Conservation (phyloP, 2,888 invertebrate species). For the Ormyrus pomaceus region DNA sequence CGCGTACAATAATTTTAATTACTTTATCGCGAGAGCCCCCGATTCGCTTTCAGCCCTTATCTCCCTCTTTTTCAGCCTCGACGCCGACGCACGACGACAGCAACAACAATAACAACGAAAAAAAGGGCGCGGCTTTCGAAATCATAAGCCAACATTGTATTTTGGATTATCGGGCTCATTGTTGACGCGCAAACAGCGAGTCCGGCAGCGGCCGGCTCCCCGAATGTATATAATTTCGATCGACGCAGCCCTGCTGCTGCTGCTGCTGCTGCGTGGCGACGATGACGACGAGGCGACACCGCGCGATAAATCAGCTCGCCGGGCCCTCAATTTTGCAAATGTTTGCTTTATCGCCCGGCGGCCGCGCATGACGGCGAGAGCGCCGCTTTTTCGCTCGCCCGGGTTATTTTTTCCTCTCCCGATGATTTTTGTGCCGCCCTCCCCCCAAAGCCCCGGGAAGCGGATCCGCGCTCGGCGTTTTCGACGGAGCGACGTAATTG, state of each 20-base stretch:
- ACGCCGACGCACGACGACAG: not conserved
- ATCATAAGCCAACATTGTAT: conserved; percentile 38
- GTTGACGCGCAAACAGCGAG: conserved; percentile 36
- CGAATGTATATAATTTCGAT: conserved; percentile 48
- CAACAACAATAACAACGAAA: not conserved
- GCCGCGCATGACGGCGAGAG: no score
- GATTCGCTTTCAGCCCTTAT: not conserved
- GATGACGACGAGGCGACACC: conserved; percentile 12
- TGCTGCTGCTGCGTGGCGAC: not conserved
- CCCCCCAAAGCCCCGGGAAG: no score
- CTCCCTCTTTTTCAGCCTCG: not conserved
- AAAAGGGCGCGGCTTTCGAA: not conserved
- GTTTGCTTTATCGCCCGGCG: conserved; percentile 25
- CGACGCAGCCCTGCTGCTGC: not conserved
- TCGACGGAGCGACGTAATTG: no score
- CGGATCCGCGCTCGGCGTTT: no score
- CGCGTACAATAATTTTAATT: conserved; percentile 31
- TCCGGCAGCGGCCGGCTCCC: no score
- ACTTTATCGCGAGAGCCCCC: conserved; percentile 18
- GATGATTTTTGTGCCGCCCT: no score
- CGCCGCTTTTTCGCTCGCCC: no score
- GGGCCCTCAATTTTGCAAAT: conserved; percentile 35
- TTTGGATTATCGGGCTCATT: conserved; percentile 36
- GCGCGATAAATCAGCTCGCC: conserved; percentile 36
- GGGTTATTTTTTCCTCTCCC: no score